Base-by-base conservation (phyloP, 1,140 invertebrate genomes). In the Cydia amplana region DNA sequence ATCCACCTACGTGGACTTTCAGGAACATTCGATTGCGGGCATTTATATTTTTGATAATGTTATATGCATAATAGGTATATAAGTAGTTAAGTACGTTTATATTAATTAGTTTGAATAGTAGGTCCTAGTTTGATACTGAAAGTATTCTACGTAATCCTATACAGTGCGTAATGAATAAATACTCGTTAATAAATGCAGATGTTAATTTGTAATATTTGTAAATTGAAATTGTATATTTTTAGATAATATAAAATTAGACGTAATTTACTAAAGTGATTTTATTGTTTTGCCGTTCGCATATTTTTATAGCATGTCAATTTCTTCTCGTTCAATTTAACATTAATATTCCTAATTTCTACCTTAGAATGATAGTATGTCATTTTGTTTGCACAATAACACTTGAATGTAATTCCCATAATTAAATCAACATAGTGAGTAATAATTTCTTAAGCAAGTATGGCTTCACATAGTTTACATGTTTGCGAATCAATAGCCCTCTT, bases 391-490 rank as follows among this genome's bases (percentile, higher is more conserved):
- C 18, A 36, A 67, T 32, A 28, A 6, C 12, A 70, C 28, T 70
- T 43, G 32, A 40, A 70, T 20, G 43, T 70, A 32, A 36, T 36
- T 70, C 65, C 0, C 32, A 40, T 70, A 70, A 70, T 70, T 70
- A 32, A 70, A 70, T 70, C 65, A 70, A 18, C 65, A 36, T 0
- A n/a, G 55, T 23, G 20, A 60, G 55, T 23, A 23, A 10, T 28
- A 32, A 40, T 70, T 40, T 36, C 32, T 70, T 12, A 40, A 32
- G 32, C 65, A 18, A 70, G 5, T 70, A 70, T 18, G 65, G 65
- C 65, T 70, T 70, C 65, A 0, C 32, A 32, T 12, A 70, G 20
- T 70, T 70, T 70, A 70, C 65, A 70, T 70, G 32, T 70, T 70
- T 70, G 65, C 65, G 36, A 43, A 70, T 43, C 65, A 28, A 40